Conservation (phyloP, 1,140 invertebrate genomes). For the Brachionus koreanus region DNA sequence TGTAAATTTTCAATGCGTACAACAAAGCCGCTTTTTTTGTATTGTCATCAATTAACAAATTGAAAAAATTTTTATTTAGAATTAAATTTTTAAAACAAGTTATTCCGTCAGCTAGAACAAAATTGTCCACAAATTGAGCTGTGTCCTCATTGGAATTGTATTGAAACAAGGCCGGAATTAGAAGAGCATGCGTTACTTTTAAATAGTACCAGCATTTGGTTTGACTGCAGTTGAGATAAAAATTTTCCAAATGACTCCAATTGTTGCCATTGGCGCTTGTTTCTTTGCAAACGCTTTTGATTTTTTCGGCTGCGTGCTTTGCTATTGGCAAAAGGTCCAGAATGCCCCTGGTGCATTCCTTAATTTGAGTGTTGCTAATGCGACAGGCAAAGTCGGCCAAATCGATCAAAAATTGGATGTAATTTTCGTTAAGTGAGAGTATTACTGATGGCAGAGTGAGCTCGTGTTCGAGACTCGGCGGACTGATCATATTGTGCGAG, state of each 20-base stretch:
- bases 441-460: slow-evolving; percentile 38
- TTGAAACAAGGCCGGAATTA: slow-evolving; percentile 79
- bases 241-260: neutral
- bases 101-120: slow-evolving; percentile 68
- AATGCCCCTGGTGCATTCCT: slow-evolving; percentile 77
- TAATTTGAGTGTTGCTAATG: slow-evolving; percentile 71
- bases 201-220: slow-evolving; percentile 46
- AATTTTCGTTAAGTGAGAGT: slow-evolving; percentile 72
- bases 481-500: slow-evolving; percentile 10
- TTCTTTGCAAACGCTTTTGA: slow-evolving; percentile 2
- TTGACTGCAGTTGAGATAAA: slow-evolving; percentile 34
- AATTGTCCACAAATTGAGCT: slow-evolving; percentile 70
- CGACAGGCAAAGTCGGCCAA: slow-evolving; percentile 80
- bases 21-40: slow-evolving; percentile 65
- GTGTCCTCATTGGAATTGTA: slow-evolving; percentile 71
- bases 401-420: slow-evolving; percentile 82
- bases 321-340: slow-evolving; percentile 82
- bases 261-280: neutral
- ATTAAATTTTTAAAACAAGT: slow-evolving; percentile 75
- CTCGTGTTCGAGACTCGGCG: slow-evolving; percentile 26
- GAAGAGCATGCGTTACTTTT: slow-evolving; percentile 80
- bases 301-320: slow-evolving; percentile 12
- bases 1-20: slow-evolving; percentile 79
- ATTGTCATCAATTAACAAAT: slow-evolving; percentile 70
- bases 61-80: slow-evolving; percentile 74